Conservation (phyloP, 2,797 vertebrate species). For the Lophius americanus region DNA sequence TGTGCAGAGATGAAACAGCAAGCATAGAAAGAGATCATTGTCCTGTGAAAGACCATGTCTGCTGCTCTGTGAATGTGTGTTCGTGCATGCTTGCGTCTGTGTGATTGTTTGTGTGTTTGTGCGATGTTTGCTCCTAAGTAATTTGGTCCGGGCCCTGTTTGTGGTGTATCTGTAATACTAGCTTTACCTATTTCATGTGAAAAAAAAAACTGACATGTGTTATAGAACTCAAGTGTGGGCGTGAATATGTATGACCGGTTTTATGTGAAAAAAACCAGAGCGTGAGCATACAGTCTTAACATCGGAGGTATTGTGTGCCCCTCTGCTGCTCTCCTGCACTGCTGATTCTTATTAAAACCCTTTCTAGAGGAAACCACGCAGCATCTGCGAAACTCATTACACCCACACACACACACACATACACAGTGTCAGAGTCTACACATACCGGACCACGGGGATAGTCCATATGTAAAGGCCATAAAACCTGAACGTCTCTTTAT, state of each 20-base stretch:
- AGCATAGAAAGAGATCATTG: slow-evolving; percentile 44
- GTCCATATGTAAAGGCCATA: slow-evolving; percentile 49
- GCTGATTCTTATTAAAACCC: slow-evolving; percentile 53
- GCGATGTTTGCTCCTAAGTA: slow-evolving; percentile 23
- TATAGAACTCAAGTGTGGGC: slow-evolving; percentile 57
- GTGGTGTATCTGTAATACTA: slow-evolving; percentile 18
- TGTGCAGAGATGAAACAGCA: slow-evolving; percentile 48
- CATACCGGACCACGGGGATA: slow-evolving; percentile 13
- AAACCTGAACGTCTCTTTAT: slow-evolving; percentile 38
- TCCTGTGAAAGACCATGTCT: slow-evolving; percentile 27
- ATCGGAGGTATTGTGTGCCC: slow-evolving; percentile 32
- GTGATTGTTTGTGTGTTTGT: slow-evolving; percentile 18
- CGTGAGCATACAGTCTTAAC: slow-evolving; percentile 31
- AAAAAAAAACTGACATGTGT: slow-evolving; percentile 52
- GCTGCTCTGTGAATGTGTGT: slow-evolving; percentile 26
- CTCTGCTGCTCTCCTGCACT: slow-evolving; percentile 27
- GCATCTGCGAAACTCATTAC: slow-evolving; percentile 63
- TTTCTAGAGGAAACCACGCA: slow-evolving; percentile 48
- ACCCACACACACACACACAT: slow-evolving; percentile 8
- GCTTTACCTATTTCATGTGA: slow-evolving; percentile 32
- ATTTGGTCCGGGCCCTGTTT: slow-evolving; percentile 13
- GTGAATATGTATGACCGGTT: slow-evolving; percentile 57
- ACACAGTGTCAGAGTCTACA: neutral
- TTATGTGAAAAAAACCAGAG: slow-evolving; percentile 41
- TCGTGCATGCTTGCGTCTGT: slow-evolving; percentile 6